Evolutionary conservation across 2,888 invertebrate genomes (phyloP).

Genomic region (Pollenia angustigena): DNA sequence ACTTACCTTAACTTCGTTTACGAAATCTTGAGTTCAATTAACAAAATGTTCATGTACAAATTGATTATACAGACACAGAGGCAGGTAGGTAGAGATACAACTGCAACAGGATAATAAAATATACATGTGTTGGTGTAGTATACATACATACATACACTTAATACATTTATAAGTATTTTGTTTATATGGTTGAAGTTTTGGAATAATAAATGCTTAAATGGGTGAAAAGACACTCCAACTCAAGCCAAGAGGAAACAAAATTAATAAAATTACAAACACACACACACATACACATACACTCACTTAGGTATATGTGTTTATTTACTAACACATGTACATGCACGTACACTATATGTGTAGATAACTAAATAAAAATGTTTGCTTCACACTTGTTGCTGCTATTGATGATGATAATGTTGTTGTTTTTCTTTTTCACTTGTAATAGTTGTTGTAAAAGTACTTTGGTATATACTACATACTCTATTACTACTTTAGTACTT

Average conservation of each 20-base stretch:
- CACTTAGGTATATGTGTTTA: background rate
- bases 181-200: constrained; percentile 28
- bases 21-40: constrained; percentile 42
- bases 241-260: background rate
- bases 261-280: constrained; percentile 8
- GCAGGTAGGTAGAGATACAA: background rate
- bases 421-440: constrained; percentile 17
- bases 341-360: background rate
- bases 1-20: constrained; percentile 47
- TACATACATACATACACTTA: background rate
- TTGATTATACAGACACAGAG: constrained; percentile 34
- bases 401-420: background rate
- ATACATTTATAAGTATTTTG: constrained; percentile 27
- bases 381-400: constrained; percentile 60
- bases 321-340: background rate
- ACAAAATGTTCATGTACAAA: constrained; percentile 48
- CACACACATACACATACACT: constrained; percentile 1
- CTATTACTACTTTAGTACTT: background rate
- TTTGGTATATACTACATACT: background rate
- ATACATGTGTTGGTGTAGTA: background rate
- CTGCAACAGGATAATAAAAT: background rate
- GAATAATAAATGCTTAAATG: constrained; percentile 49
- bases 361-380: constrained; percentile 12
- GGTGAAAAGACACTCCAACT: constrained; percentile 7
- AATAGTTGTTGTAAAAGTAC: constrained; percentile 35